Base-by-base conservation (phyloP, 2,797 vertebrate species). In the Sebastolobus alascanus region DNA sequence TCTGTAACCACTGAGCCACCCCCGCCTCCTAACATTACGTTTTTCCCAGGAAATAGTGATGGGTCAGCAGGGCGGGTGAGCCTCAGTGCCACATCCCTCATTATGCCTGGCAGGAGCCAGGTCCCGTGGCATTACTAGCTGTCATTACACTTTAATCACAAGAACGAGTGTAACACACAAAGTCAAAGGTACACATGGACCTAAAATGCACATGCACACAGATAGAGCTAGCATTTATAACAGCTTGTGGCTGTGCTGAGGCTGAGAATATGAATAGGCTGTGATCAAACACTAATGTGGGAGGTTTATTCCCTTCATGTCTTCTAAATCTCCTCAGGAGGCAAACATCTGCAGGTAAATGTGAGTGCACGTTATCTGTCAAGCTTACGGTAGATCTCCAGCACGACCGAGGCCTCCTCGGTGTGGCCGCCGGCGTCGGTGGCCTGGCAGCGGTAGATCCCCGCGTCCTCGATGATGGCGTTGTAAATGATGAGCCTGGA, bases 331-430 rank as follows among this genome's bases (percentile, higher is more conserved):
- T 80, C 80, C 67, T 69, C 67, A 1, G 71, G 70, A 78, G 74
- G 66, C 20, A 43, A 80, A 69, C 61, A 79, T 82, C 61, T 72
- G 40, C 60, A 73, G 64, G 73, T 70, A 56, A n/a, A 43, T 68
- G 65, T 59, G 63, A 54, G 37, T 50, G 25, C 25, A 25, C 25
- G 25, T 25, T 27, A n/a, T 79, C 25, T 43, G 55, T n/a, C 9
- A 12, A 40, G 70, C 98, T 98, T 93, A 99, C 98, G 98, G 93
- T 99, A 99, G 75, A 99, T 99, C 94, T 99, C 98, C 95, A 99
- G 87, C 87, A 99, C 98, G 13, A 99, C 97, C 0, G 98, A 99
- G 60, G 98, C 97, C 95, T 99, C 98, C 83, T 97, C 97, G 2
- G 96, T 97, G 83, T 97, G 96, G 55, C 98, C 97, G 82, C 93